Evolutionary conservation across 2,113 vertebrate genomes (phyloP).

Genomic region (Corythoichthys haematopterus): DNA sequence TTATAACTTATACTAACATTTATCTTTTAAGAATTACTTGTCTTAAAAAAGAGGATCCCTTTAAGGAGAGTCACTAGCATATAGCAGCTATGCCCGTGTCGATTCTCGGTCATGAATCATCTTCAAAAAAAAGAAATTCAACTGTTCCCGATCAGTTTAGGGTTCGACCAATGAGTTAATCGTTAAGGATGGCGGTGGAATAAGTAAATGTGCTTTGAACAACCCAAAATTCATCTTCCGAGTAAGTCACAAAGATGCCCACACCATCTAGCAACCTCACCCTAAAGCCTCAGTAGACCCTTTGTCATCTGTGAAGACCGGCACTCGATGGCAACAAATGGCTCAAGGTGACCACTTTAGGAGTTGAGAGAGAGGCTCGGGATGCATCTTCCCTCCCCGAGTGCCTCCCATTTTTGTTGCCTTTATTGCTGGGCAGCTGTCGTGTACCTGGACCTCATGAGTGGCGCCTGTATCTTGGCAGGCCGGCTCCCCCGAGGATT

Average conservation of each 20-base stretch:
- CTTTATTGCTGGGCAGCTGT: conserved; percentile 74
- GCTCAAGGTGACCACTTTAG: conserved; percentile 72
- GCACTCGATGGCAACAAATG: conserved; percentile 62
- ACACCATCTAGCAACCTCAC: conserved; percentile 25
- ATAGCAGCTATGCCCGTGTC: no score
- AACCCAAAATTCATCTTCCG: not conserved
- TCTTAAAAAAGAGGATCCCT: no score
- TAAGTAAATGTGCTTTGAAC: no score
- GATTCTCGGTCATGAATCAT: no score
- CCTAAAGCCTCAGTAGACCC: conserved; percentile 42
- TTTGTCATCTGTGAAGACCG: conserved; percentile 54
- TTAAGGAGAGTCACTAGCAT: no score
- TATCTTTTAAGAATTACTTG: no score
- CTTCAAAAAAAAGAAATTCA: no score
- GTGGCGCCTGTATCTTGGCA: conserved; percentile 73
- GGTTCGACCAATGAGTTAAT: no score
- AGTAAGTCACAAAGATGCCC: not conserved
- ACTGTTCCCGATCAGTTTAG: no score
- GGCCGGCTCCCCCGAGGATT: conserved; percentile 62
- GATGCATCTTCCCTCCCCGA: conserved; percentile 70
- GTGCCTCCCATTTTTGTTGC: conserved; percentile 71
- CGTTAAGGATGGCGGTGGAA: no score
- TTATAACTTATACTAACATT: no score
- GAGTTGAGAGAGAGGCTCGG: conserved; percentile 61
- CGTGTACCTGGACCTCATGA: conserved; percentile 71